phyloP scores from a whole-genome alignment of 2,113 vertebrate genomes.

The Syrrhaptes paradoxus region DNA sequence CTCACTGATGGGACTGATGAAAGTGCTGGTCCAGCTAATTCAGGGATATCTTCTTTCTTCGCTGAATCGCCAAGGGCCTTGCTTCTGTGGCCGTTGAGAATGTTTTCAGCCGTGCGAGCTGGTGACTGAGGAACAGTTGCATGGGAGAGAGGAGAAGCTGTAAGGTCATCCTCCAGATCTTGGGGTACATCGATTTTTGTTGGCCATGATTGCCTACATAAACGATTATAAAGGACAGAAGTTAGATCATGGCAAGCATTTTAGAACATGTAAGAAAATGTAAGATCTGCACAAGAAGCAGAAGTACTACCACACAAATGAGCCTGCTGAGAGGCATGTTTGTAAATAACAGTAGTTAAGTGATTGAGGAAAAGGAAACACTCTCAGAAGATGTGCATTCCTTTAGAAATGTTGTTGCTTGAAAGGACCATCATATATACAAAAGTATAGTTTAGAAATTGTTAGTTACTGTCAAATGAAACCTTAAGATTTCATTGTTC shows the following conservation, averaged over 20 bases:
- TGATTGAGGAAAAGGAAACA: background rate
- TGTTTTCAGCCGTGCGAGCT: conserved; percentile 85
- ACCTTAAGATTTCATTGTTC: background rate
- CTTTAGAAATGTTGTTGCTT: background rate
- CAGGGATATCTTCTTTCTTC: conserved; percentile 83
- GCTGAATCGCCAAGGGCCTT: conserved; percentile 85
- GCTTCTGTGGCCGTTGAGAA: conserved; percentile 91
- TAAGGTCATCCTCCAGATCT: conserved; percentile 94
- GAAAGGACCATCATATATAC: background rate
- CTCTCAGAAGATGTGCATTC: background rate
- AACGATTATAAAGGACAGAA: background rate
- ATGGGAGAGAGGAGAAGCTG: conserved; percentile 89
- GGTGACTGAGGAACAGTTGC: conserved; percentile 86
- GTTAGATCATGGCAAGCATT: background rate
- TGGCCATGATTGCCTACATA: conserved; percentile 92
- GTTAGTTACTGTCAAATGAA: background rate
- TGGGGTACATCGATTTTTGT: conserved; percentile 94
- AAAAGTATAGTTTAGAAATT: background rate
- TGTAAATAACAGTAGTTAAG: background rate
- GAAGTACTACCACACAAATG: background rate
- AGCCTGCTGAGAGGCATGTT: background rate
- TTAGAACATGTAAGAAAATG: fast-evolving
- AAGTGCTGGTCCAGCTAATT: conserved; percentile 72
- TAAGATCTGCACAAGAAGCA: background rate
- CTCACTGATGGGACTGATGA: conserved; percentile 35